phyloP scores from a whole-genome alignment of 2,113 vertebrate species.

The Nicator chloris region DNA sequence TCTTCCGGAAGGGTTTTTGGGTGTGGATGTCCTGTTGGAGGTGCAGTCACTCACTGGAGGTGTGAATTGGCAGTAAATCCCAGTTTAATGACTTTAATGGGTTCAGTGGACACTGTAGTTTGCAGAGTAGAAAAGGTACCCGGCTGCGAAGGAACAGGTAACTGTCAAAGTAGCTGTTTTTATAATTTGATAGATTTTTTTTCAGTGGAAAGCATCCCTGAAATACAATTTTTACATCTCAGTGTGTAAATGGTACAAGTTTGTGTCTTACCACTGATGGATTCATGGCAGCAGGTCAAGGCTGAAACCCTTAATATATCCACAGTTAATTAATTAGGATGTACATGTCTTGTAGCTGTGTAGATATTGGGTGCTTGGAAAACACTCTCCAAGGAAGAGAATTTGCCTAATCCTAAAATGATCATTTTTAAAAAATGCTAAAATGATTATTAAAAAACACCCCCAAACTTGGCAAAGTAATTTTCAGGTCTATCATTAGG shows the following conservation, averaged over 20 bases:
- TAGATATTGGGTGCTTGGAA: neutral
- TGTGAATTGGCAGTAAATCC: neutral
- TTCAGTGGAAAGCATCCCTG: neutral
- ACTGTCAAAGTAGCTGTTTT: neutral
- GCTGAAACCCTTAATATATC: neutral
- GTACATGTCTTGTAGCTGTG: neutral
- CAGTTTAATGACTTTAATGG: neutral
- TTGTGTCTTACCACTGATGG: neutral
- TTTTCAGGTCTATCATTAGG: neutral
- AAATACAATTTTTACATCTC: neutral
- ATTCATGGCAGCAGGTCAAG: neutral
- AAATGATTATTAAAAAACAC: accelerated
- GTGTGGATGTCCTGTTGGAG: neutral
- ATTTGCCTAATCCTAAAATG: neutral
- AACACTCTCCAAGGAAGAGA: neutral
- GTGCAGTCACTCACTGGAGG: neutral
- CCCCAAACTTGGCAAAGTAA: neutral
- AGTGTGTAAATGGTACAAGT: neutral
- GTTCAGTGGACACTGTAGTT: neutral
- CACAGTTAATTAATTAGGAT: neutral
- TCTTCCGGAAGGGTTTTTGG: neutral
- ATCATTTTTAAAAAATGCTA: neutral
- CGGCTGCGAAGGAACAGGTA: neutral
- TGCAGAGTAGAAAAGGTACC: neutral
- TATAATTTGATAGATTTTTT: accelerated